Percentiles rank a stretch among this genome's conserved stretches.
phyloP scores from a whole-genome alignment of 2,797 vertebrate species.

The Arrhamphus sclerolepis region DNA sequence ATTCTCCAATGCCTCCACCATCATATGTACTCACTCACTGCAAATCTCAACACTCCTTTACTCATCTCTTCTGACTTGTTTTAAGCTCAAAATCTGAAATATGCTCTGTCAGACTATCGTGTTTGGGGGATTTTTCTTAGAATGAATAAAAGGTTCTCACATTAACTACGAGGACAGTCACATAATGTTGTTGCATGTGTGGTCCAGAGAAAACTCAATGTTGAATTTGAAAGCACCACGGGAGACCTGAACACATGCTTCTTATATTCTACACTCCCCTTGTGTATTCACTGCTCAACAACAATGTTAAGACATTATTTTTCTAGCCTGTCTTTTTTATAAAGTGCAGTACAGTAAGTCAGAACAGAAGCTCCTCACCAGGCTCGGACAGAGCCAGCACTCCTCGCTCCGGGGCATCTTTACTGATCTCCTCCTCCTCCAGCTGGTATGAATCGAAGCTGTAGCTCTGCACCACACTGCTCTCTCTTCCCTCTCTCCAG shows the following conservation, averaged over 20 bases:
- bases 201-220: neutral
- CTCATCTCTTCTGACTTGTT: no score
- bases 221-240: neutral
- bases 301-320: conserved; percentile 15
- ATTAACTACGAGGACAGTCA: no score
- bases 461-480: conserved; percentile 90
- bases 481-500: conserved; percentile 69
- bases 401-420: conserved; percentile 84
- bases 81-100: no score
- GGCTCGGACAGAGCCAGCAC: conserved; percentile 87
- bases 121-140: no score
- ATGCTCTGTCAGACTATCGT: no score
- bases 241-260: neutral
- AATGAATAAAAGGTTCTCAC: no score
- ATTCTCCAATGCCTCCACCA: neutral
- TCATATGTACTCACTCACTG: conserved; percentile 3
- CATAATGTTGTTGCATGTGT: no score
- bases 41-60: no score
- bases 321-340: conserved; percentile 26
- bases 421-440: conserved; percentile 87
- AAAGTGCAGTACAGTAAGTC: conserved; percentile 21
- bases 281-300: neutral
- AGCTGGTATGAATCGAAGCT: conserved; percentile 93
- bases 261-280: neutral
- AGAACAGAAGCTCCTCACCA: conserved; percentile 77